phyloP scores from a whole-genome alignment of 1,140 invertebrate species.

The Sweltsa coloradensis region DNA sequence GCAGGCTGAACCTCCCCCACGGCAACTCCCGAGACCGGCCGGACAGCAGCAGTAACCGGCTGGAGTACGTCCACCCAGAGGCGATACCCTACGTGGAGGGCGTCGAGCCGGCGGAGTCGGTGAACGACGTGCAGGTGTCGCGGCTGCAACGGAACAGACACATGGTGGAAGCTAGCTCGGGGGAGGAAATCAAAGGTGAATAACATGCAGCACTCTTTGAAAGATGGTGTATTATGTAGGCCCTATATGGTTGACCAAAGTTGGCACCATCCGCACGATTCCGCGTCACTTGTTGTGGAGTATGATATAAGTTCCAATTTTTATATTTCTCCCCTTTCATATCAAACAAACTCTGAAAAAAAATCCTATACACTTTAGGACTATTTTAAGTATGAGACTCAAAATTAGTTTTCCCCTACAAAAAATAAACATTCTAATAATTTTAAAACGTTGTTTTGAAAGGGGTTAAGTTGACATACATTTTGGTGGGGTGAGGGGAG shows the following conservation, averaged over 20 bases:
- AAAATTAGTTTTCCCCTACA: too few species aligned
- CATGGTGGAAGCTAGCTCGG: slow-evolving; percentile 1
- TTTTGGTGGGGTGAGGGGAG: too few species aligned
- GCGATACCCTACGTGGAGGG: slow-evolving; percentile 7
- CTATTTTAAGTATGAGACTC: too few species aligned
- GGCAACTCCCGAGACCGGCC: background rate
- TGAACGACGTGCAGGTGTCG: slow-evolving; percentile 14
- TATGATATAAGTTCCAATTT: background rate
- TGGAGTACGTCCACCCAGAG: background rate
- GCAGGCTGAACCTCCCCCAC: slow-evolving; percentile 9
- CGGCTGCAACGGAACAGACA: slow-evolving; percentile 6
- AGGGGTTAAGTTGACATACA: too few species aligned
- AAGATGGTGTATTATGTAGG: too few species aligned
- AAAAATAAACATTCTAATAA: too few species aligned
- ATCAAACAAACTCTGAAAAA: too few species aligned
- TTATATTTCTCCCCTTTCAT: background rate
- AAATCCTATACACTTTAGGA: too few species aligned
- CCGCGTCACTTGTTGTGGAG: background rate
- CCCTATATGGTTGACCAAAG: too few species aligned
- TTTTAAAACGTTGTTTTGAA: too few species aligned
- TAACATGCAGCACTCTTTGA: background rate
- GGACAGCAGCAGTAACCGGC: slow-evolving; percentile 3
- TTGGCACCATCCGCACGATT: too few species aligned
- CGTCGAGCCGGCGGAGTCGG: slow-evolving; percentile 12
- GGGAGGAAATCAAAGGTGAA: slow-evolving; percentile 3